Base-by-base conservation (phyloP, 1,140 invertebrate species). In the Sweltsa coloradensis region DNA sequence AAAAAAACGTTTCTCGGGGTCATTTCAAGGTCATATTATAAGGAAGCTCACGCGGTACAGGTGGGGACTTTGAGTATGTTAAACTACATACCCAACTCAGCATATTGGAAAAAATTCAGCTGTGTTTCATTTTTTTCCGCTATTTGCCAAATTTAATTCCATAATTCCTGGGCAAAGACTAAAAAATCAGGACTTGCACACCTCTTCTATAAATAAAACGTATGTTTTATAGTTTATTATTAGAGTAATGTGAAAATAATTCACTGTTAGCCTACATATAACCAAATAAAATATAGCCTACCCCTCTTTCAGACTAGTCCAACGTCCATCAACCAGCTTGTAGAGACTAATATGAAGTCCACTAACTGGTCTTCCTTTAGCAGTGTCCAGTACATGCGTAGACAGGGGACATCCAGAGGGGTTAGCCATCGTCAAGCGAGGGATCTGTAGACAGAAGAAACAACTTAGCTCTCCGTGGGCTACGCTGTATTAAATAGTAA, bases 381-480 rank as follows among this genome's bases (percentile, higher is more conserved):
- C 73, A 0, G 70, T 80, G 52, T 85, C 81, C 18, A 81, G 58
- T 1, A 83, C 76, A 53, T 83, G 76, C 1, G 80, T 81, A 14
- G 53, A 1, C 76, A 78, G 16, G 11, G 26, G 7, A 26, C 42
- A 19, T 7, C 14, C 6, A 2, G 34, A 21, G 16, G 22, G 9
- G 1, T 6, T 14, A 5, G 6, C 34, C 7, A n/a, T 6, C 7
- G 16, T 21, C 34, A 37, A 18, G 7, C 34, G 34, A 37, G 34
- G 6, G 14, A 51, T 41, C 5, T 55, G 52, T 7, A 34, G 1
- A 52, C 52, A 49, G 49, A n/a, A n/a, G n/a, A n/a, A n/a, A n/a
- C n/a, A n/a, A n/a, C n/a, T n/a, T n/a, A n/a, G n/a, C n/a, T n/a
- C n/a, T n/a, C n/a, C n/a, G n/a, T n/a, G n/a, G n/a, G n/a, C n/a